Evolutionary conservation across 2,797 vertebrate species (phyloP), one percentile per base, ranked within the genome.

Genomic region (Lemur catta): DNA sequence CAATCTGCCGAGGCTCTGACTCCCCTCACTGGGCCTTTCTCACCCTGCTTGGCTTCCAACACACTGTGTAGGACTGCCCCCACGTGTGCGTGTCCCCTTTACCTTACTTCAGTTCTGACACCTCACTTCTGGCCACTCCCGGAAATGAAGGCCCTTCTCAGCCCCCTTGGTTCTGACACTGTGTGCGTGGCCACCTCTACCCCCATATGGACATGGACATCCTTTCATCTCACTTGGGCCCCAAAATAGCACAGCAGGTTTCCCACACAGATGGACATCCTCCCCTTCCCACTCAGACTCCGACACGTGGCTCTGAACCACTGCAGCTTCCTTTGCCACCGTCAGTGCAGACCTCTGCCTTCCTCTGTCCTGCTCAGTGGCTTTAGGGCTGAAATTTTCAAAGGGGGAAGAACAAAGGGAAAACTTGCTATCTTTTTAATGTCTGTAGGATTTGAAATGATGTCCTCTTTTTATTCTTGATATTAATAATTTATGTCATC

Each of bases 391-490:
- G 28, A 50, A 28, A 20, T 59, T 61, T 71, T 41, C 59, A 57
- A 20, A 50, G 22, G 30, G 50, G 30, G 9, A 46, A 81, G 22
- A 35, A 18, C 28, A 55, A 41, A 65, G 20, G 46, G 41, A 61
- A 84, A n/a, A 48, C 41, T 28, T 3, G 1, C 50, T 59, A 0
- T 48, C 43, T 48, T 80, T 91, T 87, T 52, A 79, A 52, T 65
- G 50, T 63, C 63, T 76, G 4, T 9, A 41, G n/a, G 30, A 48
- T 76, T 67, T 88, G 76, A 93, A 80, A 63, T 86, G 50, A 35
- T 82, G n/a, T 43, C 14, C 10, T 87, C 38, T 52, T 94, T 91
- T 63, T 52, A 85, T 55, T 96, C 24, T 63, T 65, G 33, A 26
- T 33, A 38, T 46, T 93, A 85, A 52, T 89, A 93, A 65, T 57